Base-by-base conservation (phyloP, 1,140 invertebrate genomes). In the Drosophila eugracilis region DNA sequence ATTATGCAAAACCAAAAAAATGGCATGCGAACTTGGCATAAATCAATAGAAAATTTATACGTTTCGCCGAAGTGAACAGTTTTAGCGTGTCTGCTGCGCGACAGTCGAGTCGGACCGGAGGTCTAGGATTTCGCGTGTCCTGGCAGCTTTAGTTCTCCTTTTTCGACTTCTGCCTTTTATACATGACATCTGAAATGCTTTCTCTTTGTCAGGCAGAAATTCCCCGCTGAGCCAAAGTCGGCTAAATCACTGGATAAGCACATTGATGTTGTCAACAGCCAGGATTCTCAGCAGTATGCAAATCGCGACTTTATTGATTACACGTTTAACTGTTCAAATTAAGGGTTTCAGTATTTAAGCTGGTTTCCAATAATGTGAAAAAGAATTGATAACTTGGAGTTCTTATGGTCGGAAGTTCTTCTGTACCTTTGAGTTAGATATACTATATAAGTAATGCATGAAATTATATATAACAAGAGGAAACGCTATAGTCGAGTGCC, bases 21-120 rank as follows among this genome's bases (percentile, higher is more conserved):
- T 88, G 83, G 60, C 83, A 88, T 89, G 84, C 84, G 76, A 88
- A 88, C 83, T 88, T 88, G 83, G 83, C 84, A 88, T 88, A 88
- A 88, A 88, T 88, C 83, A 88, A 88, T 88, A 89, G 83, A 88
- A 88, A 88, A 88, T 88, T 88, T 88, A 88, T 88, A 89, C 83
- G 83, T 89, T 86, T 75, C 75, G 58, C 83, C 63, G 77, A 85
- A 85, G 59, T 73, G 81, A 81, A 85, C 63, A 60, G 81, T 88
- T 88, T 88, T 57, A 80, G 58, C 60, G 49, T 69, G 52, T 57
- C 76, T 75, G 71, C 71, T 53, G 58, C 19, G 69, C 52, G 69
- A 74, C 75, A 59, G 52, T 54, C 30, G 9, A 30, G 12, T 30
- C 26, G 48, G 62, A 60, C 62, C 59, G 62, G 62, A 70, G 54